Percentiles rank a stretch among this genome's conserved stretches.
Conservation (phyloP, 2,113 vertebrate species). For the Brachirus orientalis region DNA sequence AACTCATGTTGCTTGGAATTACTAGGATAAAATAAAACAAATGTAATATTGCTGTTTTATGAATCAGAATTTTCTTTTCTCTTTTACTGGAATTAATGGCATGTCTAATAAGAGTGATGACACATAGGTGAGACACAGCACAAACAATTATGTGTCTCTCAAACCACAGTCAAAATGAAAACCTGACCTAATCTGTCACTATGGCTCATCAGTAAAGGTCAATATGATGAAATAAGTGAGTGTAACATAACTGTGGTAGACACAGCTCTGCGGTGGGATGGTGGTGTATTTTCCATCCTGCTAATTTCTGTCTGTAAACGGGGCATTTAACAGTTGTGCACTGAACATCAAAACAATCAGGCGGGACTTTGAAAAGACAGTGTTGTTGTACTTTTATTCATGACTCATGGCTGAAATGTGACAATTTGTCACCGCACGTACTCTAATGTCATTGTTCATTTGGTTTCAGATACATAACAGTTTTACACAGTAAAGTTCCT, state of each 20-base stretch:
- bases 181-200: slow-evolving; percentile 8
- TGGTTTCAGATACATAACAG: slow-evolving; percentile 28
- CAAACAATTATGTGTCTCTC: slow-evolving; percentile 1
- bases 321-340: slow-evolving; percentile 17
- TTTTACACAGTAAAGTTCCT: slow-evolving; percentile 57
- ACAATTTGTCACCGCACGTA: slow-evolving; percentile 44
- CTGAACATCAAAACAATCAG: slow-evolving; percentile 35
- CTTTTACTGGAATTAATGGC: slow-evolving; percentile 34
- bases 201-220: slow-evolving; percentile 12
- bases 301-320: slow-evolving; percentile 25
- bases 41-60: slow-evolving; percentile 10
- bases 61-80: neutral
- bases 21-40: neutral
- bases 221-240: slow-evolving; percentile 1
- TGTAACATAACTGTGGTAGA: slow-evolving; percentile 1
- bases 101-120: slow-evolving; percentile 27
- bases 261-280: slow-evolving; percentile 13
- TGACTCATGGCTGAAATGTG: slow-evolving; percentile 59
- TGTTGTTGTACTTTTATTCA: slow-evolving; percentile 38
- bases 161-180: slow-evolving; percentile 7
- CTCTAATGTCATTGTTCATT: slow-evolving; percentile 34
- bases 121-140: slow-evolving; percentile 23
- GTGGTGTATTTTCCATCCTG: slow-evolving; percentile 41
- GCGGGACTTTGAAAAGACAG: slow-evolving; percentile 27
- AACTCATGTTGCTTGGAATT: neutral